These are phyloP conservation scores for Dendroctonus valens DNA, from an alignment of 1,140 invertebrate species.

Conservation along the genomic window DNA sequence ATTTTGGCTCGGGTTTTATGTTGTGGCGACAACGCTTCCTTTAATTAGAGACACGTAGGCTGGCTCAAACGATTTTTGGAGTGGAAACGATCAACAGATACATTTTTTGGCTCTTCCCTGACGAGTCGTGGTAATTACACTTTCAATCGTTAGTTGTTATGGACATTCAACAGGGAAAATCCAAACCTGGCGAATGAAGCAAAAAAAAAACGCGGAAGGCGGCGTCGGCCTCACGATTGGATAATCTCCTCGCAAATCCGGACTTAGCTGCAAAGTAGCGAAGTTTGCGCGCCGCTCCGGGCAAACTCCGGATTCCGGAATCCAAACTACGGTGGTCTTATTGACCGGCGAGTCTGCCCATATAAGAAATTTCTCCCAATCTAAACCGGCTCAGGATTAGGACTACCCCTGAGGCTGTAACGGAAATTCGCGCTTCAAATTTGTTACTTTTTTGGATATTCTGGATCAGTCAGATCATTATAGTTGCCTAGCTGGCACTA, in stretches of 20 bases:
- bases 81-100: not conserved
- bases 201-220: conserved; percentile 20
- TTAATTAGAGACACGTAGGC: conserved; percentile 30
- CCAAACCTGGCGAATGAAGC: too few relatives aligned
- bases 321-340: conserved; percentile 31
- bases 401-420: conserved; percentile 1
- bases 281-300: conserved; percentile 32
- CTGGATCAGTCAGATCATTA: too few relatives aligned
- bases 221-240: conserved; percentile 28
- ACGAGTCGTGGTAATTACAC: not conserved
- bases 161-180: too few relatives aligned
- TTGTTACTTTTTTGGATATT: too few relatives aligned
- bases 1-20: conserved; percentile 27
- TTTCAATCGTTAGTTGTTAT: too few relatives aligned
- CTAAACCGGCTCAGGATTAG: conserved; percentile 28
- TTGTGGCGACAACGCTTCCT: conserved; percentile 29
- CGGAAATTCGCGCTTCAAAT: too few relatives aligned
- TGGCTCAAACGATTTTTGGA: conserved; percentile 17
- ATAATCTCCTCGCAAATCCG: conserved; percentile 35
- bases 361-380: conserved; percentile 35
- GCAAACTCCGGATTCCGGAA: conserved; percentile 35
- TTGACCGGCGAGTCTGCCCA: conserved; percentile 32
- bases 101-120: conserved; percentile 1
- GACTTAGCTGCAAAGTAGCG: conserved; percentile 31
- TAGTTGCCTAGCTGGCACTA: too few relatives aligned